phyloP scores from a whole-genome alignment of 37 sponge, comb jelly and placozoan genomes.

The Hormiphora californensis region DNA sequence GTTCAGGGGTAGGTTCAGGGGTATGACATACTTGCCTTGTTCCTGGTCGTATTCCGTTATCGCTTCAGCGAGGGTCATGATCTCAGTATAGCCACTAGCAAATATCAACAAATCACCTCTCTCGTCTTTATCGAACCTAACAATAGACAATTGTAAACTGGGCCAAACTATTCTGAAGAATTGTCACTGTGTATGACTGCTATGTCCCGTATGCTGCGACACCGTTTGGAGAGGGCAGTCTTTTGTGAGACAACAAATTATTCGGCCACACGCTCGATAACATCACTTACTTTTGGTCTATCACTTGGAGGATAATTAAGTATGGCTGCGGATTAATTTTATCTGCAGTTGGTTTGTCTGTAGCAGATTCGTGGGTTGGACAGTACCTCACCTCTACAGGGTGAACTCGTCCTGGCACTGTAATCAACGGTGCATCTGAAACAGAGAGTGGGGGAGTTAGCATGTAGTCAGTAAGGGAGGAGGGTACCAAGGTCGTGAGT shows the following conservation, averaged over 20 bases:
- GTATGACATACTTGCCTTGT: constrained; percentile 55
- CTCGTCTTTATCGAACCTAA: constrained; percentile 72
- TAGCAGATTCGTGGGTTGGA: constrained; percentile 20
- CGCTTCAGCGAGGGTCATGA: constrained; percentile 69
- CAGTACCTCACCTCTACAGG: constrained; percentile 43
- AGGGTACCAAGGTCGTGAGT: no score
- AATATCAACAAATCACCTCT: constrained; percentile 86
- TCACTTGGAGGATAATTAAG: constrained; percentile 72
- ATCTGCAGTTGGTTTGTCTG: constrained; percentile 48
- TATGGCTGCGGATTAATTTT: constrained; percentile 73
- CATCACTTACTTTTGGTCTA: constrained; percentile 69
- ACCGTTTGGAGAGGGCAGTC: no score
- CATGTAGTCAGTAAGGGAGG: no score
- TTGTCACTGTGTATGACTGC: no score
- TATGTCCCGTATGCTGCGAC: no score
- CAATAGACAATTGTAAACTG: not conserved
- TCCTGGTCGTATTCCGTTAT: constrained; percentile 68
- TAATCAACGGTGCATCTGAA: constrained; percentile 27
- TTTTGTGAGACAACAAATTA: no score
- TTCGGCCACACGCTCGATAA: no score
- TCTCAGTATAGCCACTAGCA: constrained; percentile 87
- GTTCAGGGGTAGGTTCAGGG: no score
- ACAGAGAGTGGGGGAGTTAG: no score
- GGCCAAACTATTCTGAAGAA: no score
- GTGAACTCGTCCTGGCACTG: constrained; percentile 35